phyloP scores from a whole-genome alignment of 1,140 invertebrate species.

The Adoxophyes honmai region DNA sequence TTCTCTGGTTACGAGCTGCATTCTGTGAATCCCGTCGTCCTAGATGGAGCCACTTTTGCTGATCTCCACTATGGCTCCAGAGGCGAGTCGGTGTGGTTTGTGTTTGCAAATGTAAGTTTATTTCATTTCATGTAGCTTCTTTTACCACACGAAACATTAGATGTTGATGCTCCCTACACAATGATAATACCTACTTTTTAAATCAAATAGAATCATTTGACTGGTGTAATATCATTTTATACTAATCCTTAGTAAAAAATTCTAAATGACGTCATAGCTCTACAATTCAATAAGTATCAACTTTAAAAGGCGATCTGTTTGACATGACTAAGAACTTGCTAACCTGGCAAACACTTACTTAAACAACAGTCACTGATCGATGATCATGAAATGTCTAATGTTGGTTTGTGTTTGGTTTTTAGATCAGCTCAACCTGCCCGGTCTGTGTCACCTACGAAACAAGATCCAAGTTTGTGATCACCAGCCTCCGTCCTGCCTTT shows the following conservation, averaged over 20 bases:
- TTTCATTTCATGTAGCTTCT: constrained; percentile 20
- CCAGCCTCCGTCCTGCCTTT: constrained; percentile 79
- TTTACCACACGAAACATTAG: too few relatives aligned
- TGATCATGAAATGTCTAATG: neutral
- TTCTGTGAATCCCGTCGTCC: constrained; percentile 70
- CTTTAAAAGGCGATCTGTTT: too few relatives aligned
- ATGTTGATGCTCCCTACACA: too few relatives aligned
- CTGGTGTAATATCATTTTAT: too few relatives aligned
- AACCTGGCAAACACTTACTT: too few relatives aligned
- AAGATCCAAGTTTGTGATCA: constrained; percentile 77
- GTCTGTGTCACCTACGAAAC: constrained; percentile 79
- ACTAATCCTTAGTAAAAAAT: too few relatives aligned
- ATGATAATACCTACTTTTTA: too few relatives aligned
- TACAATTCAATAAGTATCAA: too few relatives aligned
- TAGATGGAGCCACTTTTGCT: constrained; percentile 72
- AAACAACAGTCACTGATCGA: too few relatives aligned
- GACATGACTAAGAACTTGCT: too few relatives aligned
- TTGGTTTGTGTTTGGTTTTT: constrained; percentile 32
- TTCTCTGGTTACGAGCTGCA: constrained; percentile 81
- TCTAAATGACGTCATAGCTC: too few relatives aligned
- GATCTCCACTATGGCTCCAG: constrained; percentile 78
- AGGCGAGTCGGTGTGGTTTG: constrained; percentile 80
- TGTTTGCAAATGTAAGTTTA: constrained; percentile 79
- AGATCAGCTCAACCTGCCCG: constrained; percentile 77
- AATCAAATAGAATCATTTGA: too few relatives aligned